A percentile compares a stretch with the other conserved stretches of the same genome.
Conservation (phyloP, 2,113 vertebrate species). For the Sialia sialis region DNA sequence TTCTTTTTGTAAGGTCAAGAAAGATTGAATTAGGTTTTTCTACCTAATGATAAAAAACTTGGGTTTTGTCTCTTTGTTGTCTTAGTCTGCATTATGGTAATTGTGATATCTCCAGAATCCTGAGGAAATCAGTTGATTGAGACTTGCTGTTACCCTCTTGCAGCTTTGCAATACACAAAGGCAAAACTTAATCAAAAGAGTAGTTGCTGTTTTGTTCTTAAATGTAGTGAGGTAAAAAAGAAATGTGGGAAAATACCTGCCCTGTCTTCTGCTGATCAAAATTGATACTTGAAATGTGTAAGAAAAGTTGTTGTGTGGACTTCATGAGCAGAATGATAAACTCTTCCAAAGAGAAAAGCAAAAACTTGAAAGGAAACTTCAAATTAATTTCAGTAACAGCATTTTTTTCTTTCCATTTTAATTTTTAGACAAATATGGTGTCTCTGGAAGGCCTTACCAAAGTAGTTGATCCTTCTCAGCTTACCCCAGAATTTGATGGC, state of each 20-base stretch:
- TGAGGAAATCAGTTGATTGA: background rate
- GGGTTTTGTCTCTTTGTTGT: background rate
- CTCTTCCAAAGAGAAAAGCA: background rate
- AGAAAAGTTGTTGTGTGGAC: background rate
- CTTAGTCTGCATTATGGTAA: background rate
- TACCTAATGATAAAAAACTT: background rate
- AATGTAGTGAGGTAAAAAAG: background rate
- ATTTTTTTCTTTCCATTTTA: background rate
- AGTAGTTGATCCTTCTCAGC: conserved; percentile 95
- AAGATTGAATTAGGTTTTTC: background rate
- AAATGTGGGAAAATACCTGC: background rate
- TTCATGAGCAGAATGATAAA: background rate
- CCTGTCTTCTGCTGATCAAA: background rate
- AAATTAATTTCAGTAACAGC: background rate
- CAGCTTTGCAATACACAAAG: background rate
- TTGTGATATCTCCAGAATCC: background rate
- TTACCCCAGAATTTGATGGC: conserved; percentile 96
- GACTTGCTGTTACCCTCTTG: background rate
- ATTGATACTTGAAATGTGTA: background rate
- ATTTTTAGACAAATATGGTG: conserved; percentile 92
- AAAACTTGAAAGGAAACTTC: background rate
- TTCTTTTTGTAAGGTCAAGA: background rate
- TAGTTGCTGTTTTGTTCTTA: background rate
- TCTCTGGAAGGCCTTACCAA: conserved; percentile 98
- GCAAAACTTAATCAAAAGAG: background rate